These are phyloP conservation scores for Synergus japonicus DNA, from an alignment of 2,888 invertebrate species.

Conservation along the genomic window DNA sequence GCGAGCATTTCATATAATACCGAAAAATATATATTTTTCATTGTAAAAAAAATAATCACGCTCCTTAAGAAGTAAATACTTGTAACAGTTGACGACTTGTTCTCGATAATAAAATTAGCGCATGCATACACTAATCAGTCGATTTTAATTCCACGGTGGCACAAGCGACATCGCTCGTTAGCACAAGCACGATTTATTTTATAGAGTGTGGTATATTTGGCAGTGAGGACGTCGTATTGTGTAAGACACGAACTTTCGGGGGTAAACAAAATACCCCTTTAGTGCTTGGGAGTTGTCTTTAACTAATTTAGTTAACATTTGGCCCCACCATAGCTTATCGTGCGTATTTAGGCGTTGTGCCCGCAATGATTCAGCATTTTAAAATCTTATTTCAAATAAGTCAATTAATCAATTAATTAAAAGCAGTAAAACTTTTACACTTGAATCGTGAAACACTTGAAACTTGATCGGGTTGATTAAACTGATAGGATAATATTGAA, in stretches of 20 bases:
- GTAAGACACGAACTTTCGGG: conserved; percentile 56
- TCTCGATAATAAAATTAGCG: conserved; percentile 71
- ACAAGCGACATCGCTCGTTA: conserved; percentile 59
- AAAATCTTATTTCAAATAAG: not conserved
- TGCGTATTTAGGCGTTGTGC: conserved; percentile 62
- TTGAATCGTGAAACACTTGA: too few relatives aligned
- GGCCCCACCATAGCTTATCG: conserved; percentile 73
- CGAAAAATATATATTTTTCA: conserved; percentile 76
- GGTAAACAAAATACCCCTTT: not conserved
- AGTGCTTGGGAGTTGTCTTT: conserved; percentile 32
- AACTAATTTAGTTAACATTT: conserved; percentile 58
- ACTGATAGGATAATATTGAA: not conserved
- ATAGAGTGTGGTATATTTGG: conserved; percentile 71
- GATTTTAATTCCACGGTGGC: conserved; percentile 59
- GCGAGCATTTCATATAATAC: conserved; percentile 77
- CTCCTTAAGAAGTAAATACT: conserved; percentile 76
- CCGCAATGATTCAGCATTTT: conserved; percentile 44
- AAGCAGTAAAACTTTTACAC: not conserved
- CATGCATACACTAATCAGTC: conserved; percentile 73
- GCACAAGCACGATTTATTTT: conserved; percentile 61
- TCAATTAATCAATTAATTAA: not conserved
- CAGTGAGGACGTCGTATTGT: conserved; percentile 73
- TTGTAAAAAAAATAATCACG: conserved; percentile 76
- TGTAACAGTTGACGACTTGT: conserved; percentile 73
- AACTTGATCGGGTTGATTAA: not conserved